Conservation (phyloP, 2,888 invertebrate genomes). For the Andrena flavipes region DNA sequence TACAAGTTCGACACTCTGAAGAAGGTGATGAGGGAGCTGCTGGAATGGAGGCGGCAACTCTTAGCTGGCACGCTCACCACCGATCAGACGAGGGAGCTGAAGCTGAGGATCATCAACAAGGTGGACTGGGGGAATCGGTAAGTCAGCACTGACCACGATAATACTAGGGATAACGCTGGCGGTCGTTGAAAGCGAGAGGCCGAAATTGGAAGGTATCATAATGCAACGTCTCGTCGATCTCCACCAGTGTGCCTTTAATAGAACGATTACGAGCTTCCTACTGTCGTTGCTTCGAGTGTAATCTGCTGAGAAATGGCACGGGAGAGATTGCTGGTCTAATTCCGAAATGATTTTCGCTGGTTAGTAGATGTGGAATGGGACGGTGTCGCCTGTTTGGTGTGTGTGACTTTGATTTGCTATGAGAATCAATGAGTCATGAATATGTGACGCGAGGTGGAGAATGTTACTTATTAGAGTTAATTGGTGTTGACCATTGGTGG, state of each 20-base stretch:
- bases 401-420: no score
- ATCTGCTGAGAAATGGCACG: conserved; percentile 35
- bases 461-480: no score
- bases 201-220: not conserved
- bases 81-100: conserved; percentile 94
- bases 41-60: conserved; percentile 94
- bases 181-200: no score
- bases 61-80: conserved; percentile 95
- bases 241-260: conserved; percentile 35
- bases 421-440: no score
- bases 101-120: conserved; percentile 94
- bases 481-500: no score
- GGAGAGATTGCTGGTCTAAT: no score
- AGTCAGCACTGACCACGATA: conserved; percentile 83
- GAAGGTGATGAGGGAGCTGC: conserved; percentile 95
- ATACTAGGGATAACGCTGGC: not conserved
- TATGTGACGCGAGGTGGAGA: no score
- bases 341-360: no score
- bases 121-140: conserved; percentile 99
- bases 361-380: no score
- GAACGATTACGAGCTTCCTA: conserved; percentile 46
- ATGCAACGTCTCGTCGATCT: conserved; percentile 27
- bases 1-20: conserved; percentile 94
- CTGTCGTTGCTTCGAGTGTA: conserved; percentile 19
- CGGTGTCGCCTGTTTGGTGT: no score